phyloP scores from a whole-genome alignment of 1,140 invertebrate species.

The Bathynomus jamesi region DNA sequence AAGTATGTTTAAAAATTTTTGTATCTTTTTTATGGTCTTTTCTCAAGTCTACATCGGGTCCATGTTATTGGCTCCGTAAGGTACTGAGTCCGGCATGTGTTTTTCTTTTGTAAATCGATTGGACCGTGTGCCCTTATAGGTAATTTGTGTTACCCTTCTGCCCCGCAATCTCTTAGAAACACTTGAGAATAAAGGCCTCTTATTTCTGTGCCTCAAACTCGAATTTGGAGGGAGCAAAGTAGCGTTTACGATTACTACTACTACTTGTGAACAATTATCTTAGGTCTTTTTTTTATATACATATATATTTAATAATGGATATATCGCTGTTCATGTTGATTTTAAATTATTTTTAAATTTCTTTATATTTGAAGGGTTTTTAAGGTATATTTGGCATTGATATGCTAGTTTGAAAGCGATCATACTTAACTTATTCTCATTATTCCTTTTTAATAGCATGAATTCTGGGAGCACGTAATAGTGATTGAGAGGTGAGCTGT shows the following conservation, averaged over 20 bases:
- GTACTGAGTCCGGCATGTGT: neutral
- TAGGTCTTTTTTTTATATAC: constrained; percentile 19
- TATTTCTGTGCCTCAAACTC: constrained; percentile 32
- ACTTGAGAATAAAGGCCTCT: constrained; percentile 30
- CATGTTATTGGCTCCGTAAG: neutral
- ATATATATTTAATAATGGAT: neutral
- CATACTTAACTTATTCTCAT: neutral
- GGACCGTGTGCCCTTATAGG: neutral
- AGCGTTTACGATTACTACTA: constrained; percentile 25
- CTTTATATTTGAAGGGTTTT: constrained; percentile 1
- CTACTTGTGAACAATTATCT: constrained; percentile 31
- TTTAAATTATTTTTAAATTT: neutral
- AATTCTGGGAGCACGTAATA: neutral
- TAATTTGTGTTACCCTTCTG: constrained; percentile 6
- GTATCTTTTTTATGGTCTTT: too few species aligned
- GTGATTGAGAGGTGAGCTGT: neutral
- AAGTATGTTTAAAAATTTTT: too few species aligned
- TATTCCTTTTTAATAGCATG: neutral
- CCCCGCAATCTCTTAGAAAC: constrained; percentile 25
- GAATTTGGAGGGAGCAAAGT: constrained; percentile 36
- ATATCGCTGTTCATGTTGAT: neutral
- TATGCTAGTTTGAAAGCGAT: too few species aligned
- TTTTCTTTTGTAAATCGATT: neutral
- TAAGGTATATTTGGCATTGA: too few species aligned
- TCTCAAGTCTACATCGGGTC: too few species aligned